Base-by-base conservation (phyloP, 2,797 vertebrate genomes). In the Cuculus canorus region DNA sequence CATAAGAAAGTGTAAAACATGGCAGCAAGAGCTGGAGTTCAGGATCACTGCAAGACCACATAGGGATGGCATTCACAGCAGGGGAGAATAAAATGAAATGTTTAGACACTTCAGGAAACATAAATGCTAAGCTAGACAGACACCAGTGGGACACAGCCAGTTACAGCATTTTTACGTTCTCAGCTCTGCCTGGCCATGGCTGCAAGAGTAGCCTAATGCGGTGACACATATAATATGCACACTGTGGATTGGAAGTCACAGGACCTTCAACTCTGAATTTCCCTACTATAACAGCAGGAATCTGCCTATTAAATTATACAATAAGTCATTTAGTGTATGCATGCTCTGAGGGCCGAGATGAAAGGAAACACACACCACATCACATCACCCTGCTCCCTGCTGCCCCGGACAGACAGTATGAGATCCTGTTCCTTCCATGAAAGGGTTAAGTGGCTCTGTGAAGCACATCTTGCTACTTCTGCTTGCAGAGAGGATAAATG, bases 371-470 rank as follows among this genome's bases (percentile, higher is more conserved):
- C 6, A 11, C 39, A 16, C 7, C 21, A 47, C 45, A 47, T 17
- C 41, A 13, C 41, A 41, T 21, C 47, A 11, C 21, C 11, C 21
- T 17, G 43, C 43, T 45, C 9, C 0, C 1, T 6, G 10, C 9
- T 19, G 15, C 1, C 11, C 15, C 14, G 9, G 14, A 43, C 28
- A 73, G 33, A n/a, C 12, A 37, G 45, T 4, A 43, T 2, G 39
- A 86, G 45, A 48, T 6, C 24, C 14, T 27, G 11, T 8, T 85
- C 27, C n/a, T 73, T 57, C 47, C 75, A 63, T n/a, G 43, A 76
- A 92, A 77, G 78, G n/a, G 92, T 95, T 94, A 92, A 82, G 25
- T 2, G 10, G 47, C 56, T 79, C 63, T 65, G 66, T 25, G 86
- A 56, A 60, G 52, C 54, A 63, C 35, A 43, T 47, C 50, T 63